Conservation (phyloP, 2,113 vertebrate genomes). For the Litocranius walleri region DNA sequence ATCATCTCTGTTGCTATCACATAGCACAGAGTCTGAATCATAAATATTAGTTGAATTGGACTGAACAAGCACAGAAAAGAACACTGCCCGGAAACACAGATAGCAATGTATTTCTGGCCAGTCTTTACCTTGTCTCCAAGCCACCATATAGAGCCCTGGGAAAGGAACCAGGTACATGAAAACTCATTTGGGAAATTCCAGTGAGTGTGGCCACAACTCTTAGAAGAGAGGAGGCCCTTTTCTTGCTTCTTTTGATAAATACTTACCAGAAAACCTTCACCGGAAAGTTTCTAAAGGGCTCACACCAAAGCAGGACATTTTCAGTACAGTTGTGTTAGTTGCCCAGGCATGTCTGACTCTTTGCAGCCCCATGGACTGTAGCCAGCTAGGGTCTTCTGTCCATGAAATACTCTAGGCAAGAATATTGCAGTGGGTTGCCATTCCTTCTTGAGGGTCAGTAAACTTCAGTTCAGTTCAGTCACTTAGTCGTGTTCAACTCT, state of each 20-base stretch:
- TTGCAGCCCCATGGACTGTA: not conserved
- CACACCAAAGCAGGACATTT: not conserved
- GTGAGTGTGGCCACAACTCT: not conserved
- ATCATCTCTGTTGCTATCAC: slow-evolving; percentile 47
- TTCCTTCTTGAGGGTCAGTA: not conserved
- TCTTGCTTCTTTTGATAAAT: slow-evolving; percentile 26
- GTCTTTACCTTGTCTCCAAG: not conserved
- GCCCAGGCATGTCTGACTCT: not conserved
- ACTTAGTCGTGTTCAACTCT: too few relatives aligned
- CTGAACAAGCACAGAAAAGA: slow-evolving; percentile 13
- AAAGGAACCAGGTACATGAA: not conserved
- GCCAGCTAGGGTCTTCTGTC: not conserved
- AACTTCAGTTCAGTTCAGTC: not conserved
- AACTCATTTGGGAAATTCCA: not conserved
- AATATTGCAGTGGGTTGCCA: not conserved
- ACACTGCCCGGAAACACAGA: not conserved
- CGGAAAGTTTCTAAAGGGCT: not conserved
- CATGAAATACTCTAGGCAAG: not conserved
- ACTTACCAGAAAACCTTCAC: not conserved
- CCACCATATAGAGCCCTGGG: not conserved
- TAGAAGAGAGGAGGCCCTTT: not conserved
- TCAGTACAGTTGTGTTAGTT: not conserved
- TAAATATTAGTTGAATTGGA: slow-evolving; percentile 53
- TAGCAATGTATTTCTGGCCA: not conserved
- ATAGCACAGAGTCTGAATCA: slow-evolving; percentile 12